Percentiles rank a stretch among this genome's conserved stretches.
Conservation (phyloP, 30 jellyfish, hydroid and myxozoan species). For the Aurelia aurita complex sp. Pacific region DNA sequence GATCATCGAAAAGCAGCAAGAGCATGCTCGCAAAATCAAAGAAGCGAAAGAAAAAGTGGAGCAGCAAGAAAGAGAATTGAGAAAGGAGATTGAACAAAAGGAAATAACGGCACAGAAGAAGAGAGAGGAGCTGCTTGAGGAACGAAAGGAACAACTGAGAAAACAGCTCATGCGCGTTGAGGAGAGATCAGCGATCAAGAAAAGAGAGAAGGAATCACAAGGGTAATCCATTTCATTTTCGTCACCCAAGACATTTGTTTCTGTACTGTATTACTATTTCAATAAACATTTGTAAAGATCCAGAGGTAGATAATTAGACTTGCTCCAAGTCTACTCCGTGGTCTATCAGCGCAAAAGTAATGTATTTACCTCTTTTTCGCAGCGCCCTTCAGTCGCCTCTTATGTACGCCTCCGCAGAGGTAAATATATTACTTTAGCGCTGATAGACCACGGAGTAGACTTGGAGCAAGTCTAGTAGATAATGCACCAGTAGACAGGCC, state of each 20-base stretch:
- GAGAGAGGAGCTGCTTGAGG: conserved; percentile 22
- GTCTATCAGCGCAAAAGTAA: too few species aligned
- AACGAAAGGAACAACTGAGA: conserved; percentile 7
- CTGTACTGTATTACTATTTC: neutral
- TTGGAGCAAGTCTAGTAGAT: too few species aligned
- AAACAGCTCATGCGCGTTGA: conserved; percentile 32
- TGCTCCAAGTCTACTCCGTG: too few species aligned
- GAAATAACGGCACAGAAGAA: conserved; percentile 47
- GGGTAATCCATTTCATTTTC: neutral
- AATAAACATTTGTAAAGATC: neutral
- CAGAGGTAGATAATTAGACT: neutral
- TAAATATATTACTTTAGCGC: too few species aligned
- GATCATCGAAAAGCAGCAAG: conserved; percentile 38
- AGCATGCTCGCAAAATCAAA: conserved; percentile 14
- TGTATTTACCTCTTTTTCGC: too few species aligned
- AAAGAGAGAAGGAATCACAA: conserved; percentile 48
- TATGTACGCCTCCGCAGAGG: too few species aligned
- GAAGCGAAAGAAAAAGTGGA: conserved; percentile 46
- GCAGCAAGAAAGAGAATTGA: conserved; percentile 31
- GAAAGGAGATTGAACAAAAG: conserved; percentile 43
- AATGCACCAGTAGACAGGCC: neutral
- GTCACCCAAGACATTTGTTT: neutral
- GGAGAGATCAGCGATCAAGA: conserved; percentile 19
- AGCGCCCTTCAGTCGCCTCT: too few species aligned
- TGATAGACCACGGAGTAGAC: too few species aligned